Evolutionary conservation across 2,113 vertebrate species (phyloP).

Genomic region (Charina bottae): DNA sequence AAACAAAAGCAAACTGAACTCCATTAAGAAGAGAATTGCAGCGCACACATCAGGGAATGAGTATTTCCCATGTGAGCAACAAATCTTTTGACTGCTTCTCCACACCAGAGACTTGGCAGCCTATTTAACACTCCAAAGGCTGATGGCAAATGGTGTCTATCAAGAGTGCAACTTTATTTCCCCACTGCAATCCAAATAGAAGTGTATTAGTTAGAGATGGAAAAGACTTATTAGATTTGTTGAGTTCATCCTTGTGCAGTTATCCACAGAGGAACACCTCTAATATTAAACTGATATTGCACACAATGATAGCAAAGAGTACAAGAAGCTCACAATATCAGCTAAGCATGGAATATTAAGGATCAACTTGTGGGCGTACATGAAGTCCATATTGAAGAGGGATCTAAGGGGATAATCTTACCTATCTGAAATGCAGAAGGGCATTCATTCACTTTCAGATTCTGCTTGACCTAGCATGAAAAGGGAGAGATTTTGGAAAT

Average conservation of each 20-base stretch:
- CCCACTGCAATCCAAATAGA: background rate
- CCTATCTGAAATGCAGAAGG: conserved; percentile 24
- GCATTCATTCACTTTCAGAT: conserved; percentile 1
- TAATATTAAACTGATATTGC: background rate
- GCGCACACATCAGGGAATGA: conserved; percentile 30
- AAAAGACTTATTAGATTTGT: conserved; percentile 17
- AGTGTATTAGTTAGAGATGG: background rate
- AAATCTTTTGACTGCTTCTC: background rate
- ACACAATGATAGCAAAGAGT: background rate
- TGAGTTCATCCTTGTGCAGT: background rate
- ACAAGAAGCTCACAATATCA: background rate
- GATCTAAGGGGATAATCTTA: conserved; percentile 18
- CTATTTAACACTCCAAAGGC: conserved; percentile 25
- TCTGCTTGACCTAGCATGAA: conserved; percentile 13
- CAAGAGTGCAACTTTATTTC: background rate
- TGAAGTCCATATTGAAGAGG: conserved; percentile 19
- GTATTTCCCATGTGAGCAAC: background rate
- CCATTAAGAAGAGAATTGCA: background rate
- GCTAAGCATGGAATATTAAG: background rate
- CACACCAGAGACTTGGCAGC: background rate
- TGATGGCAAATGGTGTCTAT: background rate
- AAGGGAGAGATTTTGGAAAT: background rate
- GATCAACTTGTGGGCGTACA: background rate
- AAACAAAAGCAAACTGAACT: conserved; percentile 36
- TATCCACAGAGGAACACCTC: background rate